Base-by-base conservation (phyloP, 2,113 vertebrate genomes). In the Euleptes europaea region DNA sequence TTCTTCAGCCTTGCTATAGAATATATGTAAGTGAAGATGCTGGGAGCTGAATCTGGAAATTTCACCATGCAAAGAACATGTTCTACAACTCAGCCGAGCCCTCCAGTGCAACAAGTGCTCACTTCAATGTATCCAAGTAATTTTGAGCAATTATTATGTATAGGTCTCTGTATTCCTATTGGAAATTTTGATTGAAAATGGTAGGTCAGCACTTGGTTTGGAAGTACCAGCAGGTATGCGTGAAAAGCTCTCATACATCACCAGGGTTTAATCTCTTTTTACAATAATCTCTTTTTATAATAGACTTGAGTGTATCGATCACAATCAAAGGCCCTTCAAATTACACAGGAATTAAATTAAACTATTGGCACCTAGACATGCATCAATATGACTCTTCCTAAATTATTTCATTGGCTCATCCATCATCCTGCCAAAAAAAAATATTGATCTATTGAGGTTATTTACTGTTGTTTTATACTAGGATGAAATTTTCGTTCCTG, bases 301-400 rank as follows among this genome's bases (percentile, higher is more conserved):
- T 90, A 87, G 92, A 51, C 70, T 86, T 19, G 69, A 82, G 5
- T 3, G 13, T 93, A 94, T 92, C 88, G 91, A 94, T 93, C 80
- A 92, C 88, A 90, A 90, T 87, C 83, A 91, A 79, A 93, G 82
- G 79, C 9, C 35, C 51, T 87, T 88, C 72, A 91, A 87, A 75
- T 90, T 88, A 86, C 88, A 65, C 54, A 73, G 71, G 78, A 86
- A 88, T 92, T 87, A 91, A 93, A 92, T 88, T 86, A 91, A 78
- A 89, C 28, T 86, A 89, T 92, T 91, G 92, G 31, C 84, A 85
- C 84, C 44, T 78, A 84, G 76, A 71, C 79, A 82, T 71, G 38
- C 80, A 92, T 90, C 90, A 90, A 75, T 91, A 92, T 89, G 21
- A 71, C 4, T 90, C 73, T 90, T 92, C 66, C 81, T 77, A 86